Evolutionary conservation across 1,140 invertebrate species (phyloP).

Genomic region (Drosophila triauraria): DNA sequence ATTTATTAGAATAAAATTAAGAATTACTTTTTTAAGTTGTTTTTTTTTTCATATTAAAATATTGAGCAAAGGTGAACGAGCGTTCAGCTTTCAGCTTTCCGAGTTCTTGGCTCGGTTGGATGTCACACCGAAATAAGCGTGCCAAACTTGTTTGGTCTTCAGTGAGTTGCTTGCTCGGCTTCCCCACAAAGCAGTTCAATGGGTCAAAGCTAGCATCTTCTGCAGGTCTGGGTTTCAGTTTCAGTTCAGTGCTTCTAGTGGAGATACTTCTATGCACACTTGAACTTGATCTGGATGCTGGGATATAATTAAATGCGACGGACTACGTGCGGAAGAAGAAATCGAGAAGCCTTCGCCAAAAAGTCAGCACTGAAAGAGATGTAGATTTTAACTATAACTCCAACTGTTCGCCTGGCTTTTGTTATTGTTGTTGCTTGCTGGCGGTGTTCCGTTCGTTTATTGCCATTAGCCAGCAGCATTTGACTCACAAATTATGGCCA

Average conservation of each 20-base stretch:
- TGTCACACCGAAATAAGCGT: constrained; percentile 47
- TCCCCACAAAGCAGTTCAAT: constrained; percentile 55
- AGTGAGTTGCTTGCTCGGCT: constrained; percentile 32
- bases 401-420: constrained; percentile 39
- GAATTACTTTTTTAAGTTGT: not conserved
- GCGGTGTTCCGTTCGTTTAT: constrained; percentile 71
- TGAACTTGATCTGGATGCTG: constrained; percentile 73
- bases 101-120: constrained; percentile 17
- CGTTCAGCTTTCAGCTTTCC: constrained; percentile 22
- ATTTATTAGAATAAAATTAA: not conserved
- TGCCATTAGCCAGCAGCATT: constrained; percentile 67
- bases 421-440: constrained; percentile 40
- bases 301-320: constrained; percentile 24
- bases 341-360: constrained; percentile 36
- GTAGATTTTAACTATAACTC: constrained; percentile 42
- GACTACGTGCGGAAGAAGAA: constrained; percentile 63
- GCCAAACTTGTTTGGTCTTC: constrained; percentile 27
- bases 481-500: constrained; percentile 74
- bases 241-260: constrained; percentile 43
- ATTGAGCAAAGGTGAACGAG: not conserved
- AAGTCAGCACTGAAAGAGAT: constrained; percentile 30
- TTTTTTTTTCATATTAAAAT: not conserved
- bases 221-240: not conserved
- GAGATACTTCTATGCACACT: constrained; percentile 28
- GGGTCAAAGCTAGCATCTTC: constrained; percentile 57